Base-by-base conservation (phyloP, 2,113 vertebrate genomes). In the Theristicus caerulescens region DNA sequence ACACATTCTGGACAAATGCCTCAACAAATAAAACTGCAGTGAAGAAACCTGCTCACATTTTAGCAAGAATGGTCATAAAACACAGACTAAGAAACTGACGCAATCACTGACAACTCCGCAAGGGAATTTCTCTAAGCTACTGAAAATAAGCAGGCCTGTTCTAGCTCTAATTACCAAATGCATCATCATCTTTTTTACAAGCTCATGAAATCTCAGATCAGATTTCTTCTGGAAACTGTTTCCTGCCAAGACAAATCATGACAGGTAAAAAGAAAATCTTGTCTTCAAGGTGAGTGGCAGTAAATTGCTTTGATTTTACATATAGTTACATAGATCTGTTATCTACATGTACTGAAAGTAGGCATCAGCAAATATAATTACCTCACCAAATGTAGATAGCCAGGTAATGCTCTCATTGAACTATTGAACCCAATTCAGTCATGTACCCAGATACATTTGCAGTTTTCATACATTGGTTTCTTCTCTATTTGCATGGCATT, bases 401-500 rank as follows among this genome's bases (percentile, higher is more conserved):
- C 59, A 61, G 61, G 36, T 88, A 88, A 95, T 88, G 80, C 26
- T 65, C 62, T 66, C 82, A 32, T 69, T 96, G 80, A 96, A 91
- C 91, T 91, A 2, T 0, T 93, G 91, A 97, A 87, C 81, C 47
- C 89, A 51, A 78, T 78, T 95, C 83, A 79, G 55, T 29, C 24
- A 6, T 17, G 31, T 61, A 71, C 61, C 34, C 82, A 73, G 73
- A 62, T 64, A 91, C 40, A 59, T 70, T 57, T 81, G 46, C 66
- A 93, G 57, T 34, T 87, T 46, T 83, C 58, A 47, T 49, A 25
- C 59, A 19, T 7, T 79, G 27, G 6, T 77, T 92, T 69, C 36
- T 72, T 55, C 36, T 72, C 55, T 90, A 44, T 88, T 91, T 93
- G n/a, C 25, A 32, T 51, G 18, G 22, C n/a, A 69, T 87, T 87